Evolutionary conservation across 1,140 invertebrate genomes (phyloP), one percentile per base, ranked within the genome.

Genomic region (Drosophila ficusphila): DNA sequence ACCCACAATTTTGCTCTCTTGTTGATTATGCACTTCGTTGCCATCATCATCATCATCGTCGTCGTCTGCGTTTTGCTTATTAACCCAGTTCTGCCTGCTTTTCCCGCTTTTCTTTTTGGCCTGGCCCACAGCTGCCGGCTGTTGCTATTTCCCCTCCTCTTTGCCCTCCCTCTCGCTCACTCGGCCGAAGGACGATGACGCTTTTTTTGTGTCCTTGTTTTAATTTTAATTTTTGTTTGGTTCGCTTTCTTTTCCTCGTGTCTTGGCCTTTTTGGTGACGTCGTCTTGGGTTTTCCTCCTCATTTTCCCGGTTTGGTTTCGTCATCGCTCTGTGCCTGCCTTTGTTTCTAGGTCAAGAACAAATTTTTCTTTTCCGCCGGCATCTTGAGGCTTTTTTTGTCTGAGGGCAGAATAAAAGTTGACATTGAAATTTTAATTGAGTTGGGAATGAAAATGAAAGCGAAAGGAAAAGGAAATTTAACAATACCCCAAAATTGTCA

Each of bases 341-440:
- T 78, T 89, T 89, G 85, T 89, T 85, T 90, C 89, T 90, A 90
- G 89, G 89, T 90, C 89, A 90, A 90, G 89, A 90, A 90, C 89
- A 49, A 41, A 42, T 67, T 86, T 89, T 78, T 57, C 41, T 29
- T 62, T 67, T 51, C 52, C 74, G 44, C 70, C 74, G 65, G 68
- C 38, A 60, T 31, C 72, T 68, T 36, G 47, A 33, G 36, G 62
- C 27, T 61, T 38, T 41, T 57, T 25, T 36, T 18, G 16, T 19
- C 61, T 38, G 52, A 23, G 31, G 52, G 9, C 41, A 16, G 48
- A 18, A 34, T 27, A 33, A 11, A 41, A 47, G 44, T 36, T 82
- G 77, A 54, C 77, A 72, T 81, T 81, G 73, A 82, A 77, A 58
- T 38, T 27, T 77, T 58, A 61, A 77, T 65, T 76, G 51, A 23